A percentile compares a stretch with the other conserved stretches of the same genome.
phyloP scores from a whole-genome alignment of 2,113 vertebrate genomes.

The Poecile atricapillus region DNA sequence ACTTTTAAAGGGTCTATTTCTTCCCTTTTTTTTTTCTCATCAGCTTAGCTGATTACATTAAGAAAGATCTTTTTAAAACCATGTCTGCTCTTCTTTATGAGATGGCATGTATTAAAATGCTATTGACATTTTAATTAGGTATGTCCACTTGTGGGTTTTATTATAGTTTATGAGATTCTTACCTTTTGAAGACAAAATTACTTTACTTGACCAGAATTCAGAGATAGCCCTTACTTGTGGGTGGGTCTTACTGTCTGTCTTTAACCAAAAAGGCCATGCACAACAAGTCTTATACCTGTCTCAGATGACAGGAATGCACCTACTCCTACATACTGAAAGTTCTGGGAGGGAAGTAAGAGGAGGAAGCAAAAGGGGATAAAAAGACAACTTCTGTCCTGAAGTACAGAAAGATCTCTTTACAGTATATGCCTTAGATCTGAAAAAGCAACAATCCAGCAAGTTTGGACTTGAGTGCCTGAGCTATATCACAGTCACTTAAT shows the following conservation, averaged over 20 bases:
- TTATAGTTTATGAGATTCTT: background rate
- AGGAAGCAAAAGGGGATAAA: background rate
- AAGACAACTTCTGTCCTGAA: conserved; percentile 16
- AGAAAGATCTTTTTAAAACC: background rate
- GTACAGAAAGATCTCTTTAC: background rate
- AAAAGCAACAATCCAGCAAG: background rate
- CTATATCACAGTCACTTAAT: conserved; percentile 29
- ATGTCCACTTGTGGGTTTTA: background rate
- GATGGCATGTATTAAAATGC: background rate
- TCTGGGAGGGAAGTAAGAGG: background rate
- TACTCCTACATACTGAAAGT: conserved; percentile 7
- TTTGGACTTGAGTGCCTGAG: background rate
- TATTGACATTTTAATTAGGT: background rate
- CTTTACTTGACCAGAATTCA: background rate
- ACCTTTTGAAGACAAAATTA: background rate
- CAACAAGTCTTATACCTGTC: conserved; percentile 23
- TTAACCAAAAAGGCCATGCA: background rate
- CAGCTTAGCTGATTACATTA: background rate
- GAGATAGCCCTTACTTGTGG: background rate
- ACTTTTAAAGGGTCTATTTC: background rate
- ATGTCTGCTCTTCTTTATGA: background rate
- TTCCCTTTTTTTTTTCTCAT: background rate
- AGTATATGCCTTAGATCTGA: background rate
- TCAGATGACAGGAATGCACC: background rate
- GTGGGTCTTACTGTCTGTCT: background rate